phyloP scores from a whole-genome alignment of 2,113 vertebrate species.

The Rhegmatorhina hoffmannsi region DNA sequence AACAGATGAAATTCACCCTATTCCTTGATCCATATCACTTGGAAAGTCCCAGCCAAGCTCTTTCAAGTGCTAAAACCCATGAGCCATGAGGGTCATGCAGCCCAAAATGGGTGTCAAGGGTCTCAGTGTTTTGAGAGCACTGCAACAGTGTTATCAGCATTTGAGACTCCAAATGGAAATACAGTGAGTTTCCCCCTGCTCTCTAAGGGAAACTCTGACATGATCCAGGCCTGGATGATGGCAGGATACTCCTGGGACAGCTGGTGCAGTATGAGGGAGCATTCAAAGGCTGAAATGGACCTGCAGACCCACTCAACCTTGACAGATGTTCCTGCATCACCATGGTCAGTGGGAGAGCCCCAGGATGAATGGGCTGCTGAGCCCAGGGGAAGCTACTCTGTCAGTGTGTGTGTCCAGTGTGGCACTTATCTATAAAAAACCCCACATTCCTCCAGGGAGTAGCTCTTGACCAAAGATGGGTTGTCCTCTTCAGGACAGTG shows the following conservation, averaged over 20 bases:
- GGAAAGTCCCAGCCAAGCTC: background rate
- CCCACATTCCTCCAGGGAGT: background rate
- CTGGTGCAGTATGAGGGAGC: no score
- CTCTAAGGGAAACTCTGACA: background rate
- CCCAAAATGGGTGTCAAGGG: background rate
- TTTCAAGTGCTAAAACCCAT: background rate
- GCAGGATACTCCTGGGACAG: background rate
- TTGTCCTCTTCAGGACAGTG: background rate
- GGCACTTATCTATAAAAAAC: rapidly evolving
- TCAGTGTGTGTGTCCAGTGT: background rate
- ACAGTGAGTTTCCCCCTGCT: rapidly evolving
- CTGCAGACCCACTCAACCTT: background rate
- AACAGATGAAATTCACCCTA: background rate
- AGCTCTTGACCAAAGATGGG: background rate
- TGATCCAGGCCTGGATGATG: background rate
- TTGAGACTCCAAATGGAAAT: background rate
- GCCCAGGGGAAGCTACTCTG: background rate
- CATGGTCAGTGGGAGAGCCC: background rate
- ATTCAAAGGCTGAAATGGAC: background rate
- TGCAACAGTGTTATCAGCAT: background rate
- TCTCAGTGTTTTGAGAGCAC: background rate
- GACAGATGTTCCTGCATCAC: rapidly evolving
- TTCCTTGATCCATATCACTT: background rate
- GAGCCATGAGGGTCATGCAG: background rate
- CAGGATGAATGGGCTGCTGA: rapidly evolving